Evolutionary conservation across 2,797 vertebrate species (phyloP).

Genomic region (Myotis planiceps): DNA sequence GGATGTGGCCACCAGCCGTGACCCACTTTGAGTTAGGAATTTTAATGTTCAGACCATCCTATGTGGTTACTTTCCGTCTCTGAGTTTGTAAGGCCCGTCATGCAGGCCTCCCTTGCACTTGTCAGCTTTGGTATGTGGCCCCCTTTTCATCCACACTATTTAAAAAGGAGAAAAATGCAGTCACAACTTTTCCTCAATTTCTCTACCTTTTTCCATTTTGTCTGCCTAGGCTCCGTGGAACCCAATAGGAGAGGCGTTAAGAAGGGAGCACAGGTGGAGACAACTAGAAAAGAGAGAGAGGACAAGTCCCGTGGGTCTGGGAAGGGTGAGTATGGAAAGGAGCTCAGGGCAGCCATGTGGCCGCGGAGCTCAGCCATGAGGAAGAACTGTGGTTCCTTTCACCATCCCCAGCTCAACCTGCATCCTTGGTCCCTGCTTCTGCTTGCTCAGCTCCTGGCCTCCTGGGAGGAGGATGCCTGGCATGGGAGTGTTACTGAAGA

Average conservation of each 20-base stretch:
- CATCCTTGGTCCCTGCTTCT: not conserved
- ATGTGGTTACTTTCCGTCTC: not conserved
- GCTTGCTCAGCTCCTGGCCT: not conserved
- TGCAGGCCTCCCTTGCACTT: not conserved
- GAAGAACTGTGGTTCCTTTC: not conserved
- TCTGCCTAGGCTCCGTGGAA: not conserved
- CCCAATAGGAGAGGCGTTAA: not conserved
- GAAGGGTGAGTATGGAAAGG: not conserved
- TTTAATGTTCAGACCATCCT: not conserved
- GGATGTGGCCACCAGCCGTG: not conserved
- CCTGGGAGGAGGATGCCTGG: not conserved
- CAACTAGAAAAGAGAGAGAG: not conserved
- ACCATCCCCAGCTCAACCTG: not conserved
- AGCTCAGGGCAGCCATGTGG: not conserved
- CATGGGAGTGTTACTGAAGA: not conserved
- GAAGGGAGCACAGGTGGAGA: not conserved
- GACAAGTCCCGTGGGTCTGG: not conserved
- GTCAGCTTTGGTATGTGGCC: not conserved
- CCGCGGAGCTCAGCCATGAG: rapidly evolving
- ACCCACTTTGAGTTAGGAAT: not conserved
- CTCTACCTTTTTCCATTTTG: not conserved
- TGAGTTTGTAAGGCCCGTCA: not conserved
- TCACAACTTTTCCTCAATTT: not conserved
- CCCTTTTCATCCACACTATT: not conserved
- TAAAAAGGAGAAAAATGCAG: not conserved